Evolutionary conservation across 2,888 invertebrate genomes (phyloP), one percentile per base, ranked within the genome.

Genomic region (Bedellia somnulentella): DNA sequence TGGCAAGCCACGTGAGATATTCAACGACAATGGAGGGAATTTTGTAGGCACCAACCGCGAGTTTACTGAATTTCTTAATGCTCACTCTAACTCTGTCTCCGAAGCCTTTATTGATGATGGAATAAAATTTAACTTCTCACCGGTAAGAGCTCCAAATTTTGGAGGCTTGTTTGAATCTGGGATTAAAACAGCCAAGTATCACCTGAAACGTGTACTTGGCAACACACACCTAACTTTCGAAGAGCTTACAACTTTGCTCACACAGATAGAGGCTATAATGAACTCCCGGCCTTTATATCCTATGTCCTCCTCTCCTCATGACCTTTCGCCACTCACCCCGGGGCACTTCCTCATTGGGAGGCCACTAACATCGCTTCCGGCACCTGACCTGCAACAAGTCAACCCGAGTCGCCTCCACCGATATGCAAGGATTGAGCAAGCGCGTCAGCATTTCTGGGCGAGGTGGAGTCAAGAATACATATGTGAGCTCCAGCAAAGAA

Each of bases 261-360:
- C 26, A 12, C 40, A 38, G 26, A 35, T 43, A 6, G 47, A 49
- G 30, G 41, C 40, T 4, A 32, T 43, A 3, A 33, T 47, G 9
- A 48, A 49, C 29, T 47, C 45, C 1, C 35, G 48, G 11, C 47
- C 47, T 5, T 12, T 49, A 5, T 38, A 36, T 11, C 40, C 44
- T 1, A 2, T 47, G 2, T 44, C 49, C 3, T 27, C 37, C 4
- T 43, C 45, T 29, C 39, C 42, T 1, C 13, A 30, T 2, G 47
- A 48, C 30, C 32, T 41, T 4, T 27, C 34, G 4, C 37, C 39
- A 4, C 34, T 53, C 51, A n/a, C n/a, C n/a, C n/a, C n/a, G n/a
- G n/a, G n/a, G n/a, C n/a, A n/a, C n/a, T n/a, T n/a, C n/a, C n/a
- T n/a, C n/a, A n/a, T n/a, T n/a, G 5, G 27, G n/a, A 12, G 12